Conservation (phyloP, 92 coral and sea anemone species). For the Scolanthus callimorphus region DNA sequence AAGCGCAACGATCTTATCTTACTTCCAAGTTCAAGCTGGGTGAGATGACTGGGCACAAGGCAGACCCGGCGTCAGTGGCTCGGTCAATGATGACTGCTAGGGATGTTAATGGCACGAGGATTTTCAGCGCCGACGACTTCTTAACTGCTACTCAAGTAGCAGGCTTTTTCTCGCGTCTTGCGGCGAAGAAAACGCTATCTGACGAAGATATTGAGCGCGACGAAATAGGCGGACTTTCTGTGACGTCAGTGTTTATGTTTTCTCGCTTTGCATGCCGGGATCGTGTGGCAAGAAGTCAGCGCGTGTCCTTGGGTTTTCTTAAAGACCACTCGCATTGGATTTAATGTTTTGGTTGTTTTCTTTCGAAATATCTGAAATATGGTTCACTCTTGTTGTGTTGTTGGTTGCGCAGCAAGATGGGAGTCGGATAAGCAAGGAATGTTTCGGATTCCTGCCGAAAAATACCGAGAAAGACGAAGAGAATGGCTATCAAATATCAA, state of each 20-base stretch:
- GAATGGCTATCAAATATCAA: neutral
- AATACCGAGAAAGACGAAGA: conserved; percentile 2
- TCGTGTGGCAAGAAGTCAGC: too few relatives aligned
- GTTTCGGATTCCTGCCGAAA: conserved; percentile 5
- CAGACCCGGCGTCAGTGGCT: conserved; percentile 22
- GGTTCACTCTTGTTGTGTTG: too few relatives aligned
- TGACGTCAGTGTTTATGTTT: too few relatives aligned
- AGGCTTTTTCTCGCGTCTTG: conserved; percentile 20
- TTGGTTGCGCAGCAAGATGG: conserved; percentile 5
- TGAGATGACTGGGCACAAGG: conserved; percentile 16
- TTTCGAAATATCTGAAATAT: too few relatives aligned
- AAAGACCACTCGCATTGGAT: too few relatives aligned
- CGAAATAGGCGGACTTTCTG: too few relatives aligned
- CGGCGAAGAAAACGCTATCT: conserved; percentile 19
- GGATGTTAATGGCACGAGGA: conserved; percentile 23
- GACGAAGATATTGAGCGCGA: conserved; percentile 16
- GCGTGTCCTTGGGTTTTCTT: too few relatives aligned
- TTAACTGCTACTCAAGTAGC: conserved; percentile 35
- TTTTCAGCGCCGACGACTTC: conserved; percentile 11
- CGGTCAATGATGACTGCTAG: conserved; percentile 18
- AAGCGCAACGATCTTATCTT: conserved; percentile 13
- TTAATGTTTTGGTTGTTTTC: too few relatives aligned
- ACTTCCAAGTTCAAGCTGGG: conserved; percentile 17
- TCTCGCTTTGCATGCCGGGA: too few relatives aligned
- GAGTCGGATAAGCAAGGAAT: conserved; percentile 3